Conservation (phyloP, 1,140 invertebrate genomes). For the Tetramorium parvispinum region DNA sequence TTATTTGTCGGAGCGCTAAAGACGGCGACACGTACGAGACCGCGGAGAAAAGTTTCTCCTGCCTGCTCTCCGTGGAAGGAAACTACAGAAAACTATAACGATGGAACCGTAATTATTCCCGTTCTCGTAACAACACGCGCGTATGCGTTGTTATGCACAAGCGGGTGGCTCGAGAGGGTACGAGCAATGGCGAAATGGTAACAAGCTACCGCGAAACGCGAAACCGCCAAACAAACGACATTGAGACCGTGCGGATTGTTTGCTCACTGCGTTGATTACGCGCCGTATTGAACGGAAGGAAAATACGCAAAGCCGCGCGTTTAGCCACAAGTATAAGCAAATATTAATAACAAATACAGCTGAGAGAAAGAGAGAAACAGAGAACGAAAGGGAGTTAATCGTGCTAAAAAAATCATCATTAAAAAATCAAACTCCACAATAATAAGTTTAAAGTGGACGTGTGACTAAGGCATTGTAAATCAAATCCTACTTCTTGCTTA, state of each 20-base stretch:
- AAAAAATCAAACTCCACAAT: no score
- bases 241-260: conserved; percentile 28
- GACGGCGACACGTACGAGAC: conserved; percentile 18
- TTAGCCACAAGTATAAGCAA: conserved; percentile 11
- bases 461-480: no score
- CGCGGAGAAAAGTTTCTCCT: conserved; percentile 20
- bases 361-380: background rate
- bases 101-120: background rate
- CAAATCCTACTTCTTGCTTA: no score
- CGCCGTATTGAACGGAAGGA: background rate
- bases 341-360: background rate
- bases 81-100: conserved; percentile 15
- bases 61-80: background rate
- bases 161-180: background rate
- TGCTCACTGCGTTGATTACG: conserved; percentile 24
- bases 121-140: conserved; percentile 15
- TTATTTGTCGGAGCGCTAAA: background rate
- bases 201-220: conserved; percentile 14
- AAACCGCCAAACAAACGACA: conserved; percentile 51
- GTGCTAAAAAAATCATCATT: no score
- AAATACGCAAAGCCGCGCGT: conserved; percentile 8
- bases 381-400: background rate
- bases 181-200: conserved; percentile 10
- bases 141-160: background rate
- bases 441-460: no score